Evolutionary conservation across 2,113 vertebrate genomes (phyloP).

Genomic region (Hymenochirus boettgeri): DNA sequence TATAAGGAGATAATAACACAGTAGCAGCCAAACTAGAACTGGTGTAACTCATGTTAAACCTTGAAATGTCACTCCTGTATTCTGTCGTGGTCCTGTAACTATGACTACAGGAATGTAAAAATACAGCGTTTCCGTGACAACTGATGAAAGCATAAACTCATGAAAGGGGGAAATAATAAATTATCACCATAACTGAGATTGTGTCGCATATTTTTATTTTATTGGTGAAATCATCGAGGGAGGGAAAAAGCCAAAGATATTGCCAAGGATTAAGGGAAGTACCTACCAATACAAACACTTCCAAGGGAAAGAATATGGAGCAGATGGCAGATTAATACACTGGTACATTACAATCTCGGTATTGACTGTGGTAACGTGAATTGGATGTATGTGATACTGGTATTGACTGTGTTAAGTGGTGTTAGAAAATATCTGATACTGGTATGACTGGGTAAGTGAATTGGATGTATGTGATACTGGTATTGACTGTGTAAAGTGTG

Average conservation of each 20-base stretch:
- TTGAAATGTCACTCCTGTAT: slow-evolving; percentile 60
- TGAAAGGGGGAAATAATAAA: slow-evolving; percentile 30
- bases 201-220: slow-evolving; percentile 13
- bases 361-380: no score
- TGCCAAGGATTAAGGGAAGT: neutral
- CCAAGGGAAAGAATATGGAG: no score
- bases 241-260: neutral
- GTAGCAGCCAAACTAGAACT: neutral
- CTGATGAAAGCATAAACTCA: slow-evolving; percentile 54
- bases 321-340: no score
- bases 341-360: no score
- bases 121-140: slow-evolving; percentile 58
- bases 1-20: neutral
- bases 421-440: no score
- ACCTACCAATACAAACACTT: no score
- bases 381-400: no score
- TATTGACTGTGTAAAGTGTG: no score
- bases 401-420: no score
- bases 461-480: no score
- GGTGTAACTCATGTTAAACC: slow-evolving; percentile 19
- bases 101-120: slow-evolving; percentile 62
- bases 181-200: slow-evolving; percentile 14
- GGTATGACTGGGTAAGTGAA: no score
- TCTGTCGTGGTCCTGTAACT: slow-evolving; percentile 55
- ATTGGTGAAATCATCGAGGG: neutral